A percentile compares a stretch with the other conserved stretches of the same genome.
Evolutionary conservation across 2,888 invertebrate species (phyloP).

Genomic region (Meloe dianella): DNA sequence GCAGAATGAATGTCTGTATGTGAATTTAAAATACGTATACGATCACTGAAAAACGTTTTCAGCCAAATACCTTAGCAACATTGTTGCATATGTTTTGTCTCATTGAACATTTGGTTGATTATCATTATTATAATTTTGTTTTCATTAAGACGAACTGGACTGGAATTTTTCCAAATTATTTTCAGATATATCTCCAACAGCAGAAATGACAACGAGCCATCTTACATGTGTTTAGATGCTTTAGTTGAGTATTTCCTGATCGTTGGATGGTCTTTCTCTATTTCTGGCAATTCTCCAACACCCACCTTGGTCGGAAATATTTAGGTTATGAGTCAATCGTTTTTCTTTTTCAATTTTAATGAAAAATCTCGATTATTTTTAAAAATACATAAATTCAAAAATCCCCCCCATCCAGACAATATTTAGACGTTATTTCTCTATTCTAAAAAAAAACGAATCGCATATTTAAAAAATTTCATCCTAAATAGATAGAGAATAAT

Average conservation of each 20-base stretch:
- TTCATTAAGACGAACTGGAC: background rate
- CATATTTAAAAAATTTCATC: background rate
- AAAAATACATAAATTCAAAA: background rate
- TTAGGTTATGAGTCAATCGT: conserved; percentile 47
- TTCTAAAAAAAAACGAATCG: background rate
- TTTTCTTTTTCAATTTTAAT: conserved; percentile 21
- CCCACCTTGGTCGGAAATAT: conserved; percentile 47
- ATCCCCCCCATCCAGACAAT: background rate
- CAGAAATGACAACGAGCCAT: background rate
- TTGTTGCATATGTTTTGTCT: too few species aligned
- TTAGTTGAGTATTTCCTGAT: conserved; percentile 36
- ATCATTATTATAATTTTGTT: background rate
- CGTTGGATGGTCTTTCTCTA: conserved; percentile 31
- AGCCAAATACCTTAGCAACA: background rate
- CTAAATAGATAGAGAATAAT: too few species aligned
- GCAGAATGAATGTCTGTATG: too few species aligned
- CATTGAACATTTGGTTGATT: background rate
- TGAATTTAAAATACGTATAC: too few species aligned
- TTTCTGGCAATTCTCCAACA: conserved; percentile 43
- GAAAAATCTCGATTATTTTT: conserved; percentile 9
- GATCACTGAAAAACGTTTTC: too few species aligned
- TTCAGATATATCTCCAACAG: background rate
- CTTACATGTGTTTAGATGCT: conserved; percentile 9
- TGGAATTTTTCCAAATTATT: conserved; percentile 2
- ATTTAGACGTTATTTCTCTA: background rate